These are phyloP conservation scores for Montifringilla adamsi DNA, from an alignment of 2,113 vertebrate genomes.

Conservation along the genomic window DNA sequence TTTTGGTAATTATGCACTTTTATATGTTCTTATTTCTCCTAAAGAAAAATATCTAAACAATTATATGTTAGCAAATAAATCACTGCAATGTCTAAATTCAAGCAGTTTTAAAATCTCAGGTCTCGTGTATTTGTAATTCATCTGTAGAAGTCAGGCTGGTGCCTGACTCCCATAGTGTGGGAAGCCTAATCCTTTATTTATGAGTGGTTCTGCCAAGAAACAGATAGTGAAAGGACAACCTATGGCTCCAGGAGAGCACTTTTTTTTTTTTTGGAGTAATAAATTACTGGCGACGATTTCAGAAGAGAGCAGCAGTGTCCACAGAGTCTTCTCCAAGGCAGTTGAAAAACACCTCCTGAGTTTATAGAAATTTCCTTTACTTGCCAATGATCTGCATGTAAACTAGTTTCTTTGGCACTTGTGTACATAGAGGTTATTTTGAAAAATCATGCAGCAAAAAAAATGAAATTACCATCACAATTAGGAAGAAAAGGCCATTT, in stretches of 20 bases:
- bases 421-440: not conserved
- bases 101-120: not conserved
- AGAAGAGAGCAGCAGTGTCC: not conserved
- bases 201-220: not conserved
- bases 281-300: not conserved
- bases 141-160: not conserved
- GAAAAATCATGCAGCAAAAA: not conserved
- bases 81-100: not conserved
- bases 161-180: not conserved
- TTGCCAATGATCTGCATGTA: not conserved
- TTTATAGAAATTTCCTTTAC: not conserved
- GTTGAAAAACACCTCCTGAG: not conserved
- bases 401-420: not conserved
- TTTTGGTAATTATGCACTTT: not conserved
- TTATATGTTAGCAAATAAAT: rapidly evolving
- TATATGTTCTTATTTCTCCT: not conserved
- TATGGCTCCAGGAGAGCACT: not conserved
- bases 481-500: not conserved
- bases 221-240: not conserved
- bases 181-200: not conserved
- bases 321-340: not conserved
- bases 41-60: not conserved
- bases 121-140: not conserved
- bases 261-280: not conserved
- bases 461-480: not conserved